phyloP scores from a whole-genome alignment of 2,113 vertebrate genomes.

The Cynocephalus volans region DNA sequence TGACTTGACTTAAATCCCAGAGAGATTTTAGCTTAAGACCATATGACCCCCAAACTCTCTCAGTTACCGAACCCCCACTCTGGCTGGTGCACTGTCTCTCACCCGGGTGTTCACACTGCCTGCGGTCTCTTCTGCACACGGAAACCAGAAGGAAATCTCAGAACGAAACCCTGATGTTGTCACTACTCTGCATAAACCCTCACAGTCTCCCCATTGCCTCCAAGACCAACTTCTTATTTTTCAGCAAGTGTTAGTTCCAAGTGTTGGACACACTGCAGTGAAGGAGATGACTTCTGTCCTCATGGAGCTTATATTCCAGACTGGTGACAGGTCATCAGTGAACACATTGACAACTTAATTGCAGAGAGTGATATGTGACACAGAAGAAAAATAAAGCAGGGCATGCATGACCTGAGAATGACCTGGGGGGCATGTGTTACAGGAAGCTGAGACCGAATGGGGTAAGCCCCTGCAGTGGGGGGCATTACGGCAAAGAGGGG shows the following conservation, averaged over 20 bases:
- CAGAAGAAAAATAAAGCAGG: not conserved
- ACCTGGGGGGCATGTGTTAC: not conserved
- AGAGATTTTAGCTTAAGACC: not conserved
- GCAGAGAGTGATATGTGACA: not conserved
- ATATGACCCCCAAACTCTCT: too few relatives aligned
- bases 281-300: not conserved
- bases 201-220: not conserved
- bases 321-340: not conserved
- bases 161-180: not conserved
- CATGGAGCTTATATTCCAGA: not conserved
- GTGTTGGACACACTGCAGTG: not conserved
- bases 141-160: not conserved
- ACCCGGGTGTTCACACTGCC: not conserved
- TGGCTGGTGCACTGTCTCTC: not conserved
- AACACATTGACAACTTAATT: not conserved
- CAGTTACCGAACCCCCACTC: not conserved
- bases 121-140: not conserved
- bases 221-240: not conserved
- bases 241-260: not conserved
- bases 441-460: not conserved
- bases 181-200: not conserved
- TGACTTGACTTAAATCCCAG: not conserved
- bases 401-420: not conserved
- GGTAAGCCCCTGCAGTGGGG: not conserved
- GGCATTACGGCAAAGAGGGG: too few relatives aligned